Percentiles rank a stretch among this genome's conserved stretches.
Evolutionary conservation across 2,888 invertebrate species (phyloP).

Genomic region (Parapristionchus giblindavisi): DNA sequence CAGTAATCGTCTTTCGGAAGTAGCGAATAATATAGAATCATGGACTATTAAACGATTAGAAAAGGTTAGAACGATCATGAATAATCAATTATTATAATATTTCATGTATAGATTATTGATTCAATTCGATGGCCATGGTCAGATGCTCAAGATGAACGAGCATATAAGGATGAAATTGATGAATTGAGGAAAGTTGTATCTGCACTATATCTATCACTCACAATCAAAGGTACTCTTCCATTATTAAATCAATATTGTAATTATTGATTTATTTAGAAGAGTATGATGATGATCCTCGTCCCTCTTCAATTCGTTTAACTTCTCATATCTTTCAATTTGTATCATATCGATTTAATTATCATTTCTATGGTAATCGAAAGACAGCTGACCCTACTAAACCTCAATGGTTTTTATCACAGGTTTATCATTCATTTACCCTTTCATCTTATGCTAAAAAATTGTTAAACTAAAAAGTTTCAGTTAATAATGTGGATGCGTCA

Average conservation of each 20-base stretch:
- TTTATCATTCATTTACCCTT: not conserved
- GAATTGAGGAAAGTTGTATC: not conserved
- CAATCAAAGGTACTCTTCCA: not conserved
- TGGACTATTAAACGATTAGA: slow-evolving; percentile 19
- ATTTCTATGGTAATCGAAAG: slow-evolving; percentile 36
- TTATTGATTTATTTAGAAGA: not conserved
- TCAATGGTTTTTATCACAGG: slow-evolving; percentile 22
- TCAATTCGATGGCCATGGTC: slow-evolving; percentile 34
- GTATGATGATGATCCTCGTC: not conserved
- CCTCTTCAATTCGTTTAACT: not conserved
- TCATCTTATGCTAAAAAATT: too few relatives aligned
- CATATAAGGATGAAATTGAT: slow-evolving; percentile 5
- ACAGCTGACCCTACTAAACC: slow-evolving; percentile 26
- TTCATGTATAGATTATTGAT: slow-evolving; percentile 13
- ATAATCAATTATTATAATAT: too few relatives aligned
- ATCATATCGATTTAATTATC: slow-evolving; percentile 10
- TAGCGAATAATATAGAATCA: slow-evolving; percentile 1
- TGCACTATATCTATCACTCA: slow-evolving; percentile 20
- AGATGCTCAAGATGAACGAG: slow-evolving; percentile 28
- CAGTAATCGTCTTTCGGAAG: not conserved
- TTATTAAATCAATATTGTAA: not conserved
- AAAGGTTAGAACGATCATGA: not conserved
- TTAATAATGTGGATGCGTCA: slow-evolving; percentile 37
- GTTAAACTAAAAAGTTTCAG: too few relatives aligned
- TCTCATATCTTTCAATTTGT: slow-evolving; percentile 8